Percentiles rank a stretch among this genome's conserved stretches.
phyloP scores from a whole-genome alignment of 1,140 invertebrate species.

The Aphaenogaster rudis region DNA sequence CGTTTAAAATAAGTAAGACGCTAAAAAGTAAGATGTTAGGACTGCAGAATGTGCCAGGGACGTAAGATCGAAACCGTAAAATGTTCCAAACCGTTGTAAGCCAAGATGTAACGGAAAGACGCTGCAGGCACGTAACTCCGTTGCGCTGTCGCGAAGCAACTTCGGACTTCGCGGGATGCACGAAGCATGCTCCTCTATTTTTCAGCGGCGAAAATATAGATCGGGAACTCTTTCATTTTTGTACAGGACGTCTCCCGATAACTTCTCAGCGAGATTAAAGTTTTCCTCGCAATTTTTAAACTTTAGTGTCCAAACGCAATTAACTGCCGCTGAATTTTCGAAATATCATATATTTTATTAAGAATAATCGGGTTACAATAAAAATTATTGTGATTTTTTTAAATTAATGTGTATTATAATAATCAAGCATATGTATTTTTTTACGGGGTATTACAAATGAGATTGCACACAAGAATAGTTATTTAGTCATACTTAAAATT shows the following conservation, averaged over 20 bases:
- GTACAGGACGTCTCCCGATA: not conserved
- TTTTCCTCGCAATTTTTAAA: constrained; percentile 25
- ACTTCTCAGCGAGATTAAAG: constrained; percentile 41
- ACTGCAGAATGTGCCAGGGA: not conserved
- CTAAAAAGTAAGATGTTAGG: not conserved
- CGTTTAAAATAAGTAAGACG: too few species aligned
- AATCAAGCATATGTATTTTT: not conserved
- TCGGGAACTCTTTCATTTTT: constrained; percentile 26
- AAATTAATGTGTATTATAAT: not conserved
- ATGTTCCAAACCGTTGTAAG: not conserved
- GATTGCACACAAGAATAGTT: not conserved
- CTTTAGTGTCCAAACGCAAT: not conserved
- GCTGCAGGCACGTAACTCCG: not conserved
- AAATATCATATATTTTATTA: not conserved
- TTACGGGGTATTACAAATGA: not conserved
- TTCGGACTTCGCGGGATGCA: not conserved
- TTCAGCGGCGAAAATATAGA: constrained; percentile 18
- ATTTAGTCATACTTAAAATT: not conserved
- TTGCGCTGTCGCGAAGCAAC: not conserved
- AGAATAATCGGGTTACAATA: not conserved
- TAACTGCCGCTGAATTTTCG: not conserved
- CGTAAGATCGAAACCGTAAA: constrained; percentile 18
- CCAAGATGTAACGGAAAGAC: constrained; percentile 3
- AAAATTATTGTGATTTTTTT: not conserved
- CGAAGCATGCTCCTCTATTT: constrained; percentile 7